These are phyloP conservation scores for Flabesymbios commensalis DNA, from an alignment of 2,888 invertebrate genomes.

Conservation along the genomic window DNA sequence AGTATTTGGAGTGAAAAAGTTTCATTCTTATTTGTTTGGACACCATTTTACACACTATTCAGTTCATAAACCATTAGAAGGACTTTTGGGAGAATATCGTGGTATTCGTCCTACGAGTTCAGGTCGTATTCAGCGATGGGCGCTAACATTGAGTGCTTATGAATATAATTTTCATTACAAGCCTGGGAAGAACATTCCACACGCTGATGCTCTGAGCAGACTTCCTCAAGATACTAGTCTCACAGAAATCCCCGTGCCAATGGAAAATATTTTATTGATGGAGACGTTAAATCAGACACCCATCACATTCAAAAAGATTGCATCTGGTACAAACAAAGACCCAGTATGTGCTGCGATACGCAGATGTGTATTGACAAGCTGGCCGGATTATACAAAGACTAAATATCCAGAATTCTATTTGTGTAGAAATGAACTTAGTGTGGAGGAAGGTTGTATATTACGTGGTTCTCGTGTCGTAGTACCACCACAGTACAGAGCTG, in stretches of 20 bases:
- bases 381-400: too few relatives aligned
- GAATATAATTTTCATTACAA: slow-evolving; percentile 19
- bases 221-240: not conserved
- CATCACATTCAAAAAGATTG: not conserved
- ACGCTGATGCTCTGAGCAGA: slow-evolving; percentile 1
- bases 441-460: slow-evolving; percentile 19
- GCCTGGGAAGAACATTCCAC: slow-evolving; percentile 2
- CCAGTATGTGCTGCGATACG: not conserved
- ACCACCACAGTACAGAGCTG: slow-evolving; percentile 14
- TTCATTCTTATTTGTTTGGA: not conserved
- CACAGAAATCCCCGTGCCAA: not conserved
- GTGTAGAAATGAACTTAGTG: slow-evolving; percentile 16
- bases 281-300: not conserved
- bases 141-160: slow-evolving; percentile 18
- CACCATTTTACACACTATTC: not conserved
- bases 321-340: not conserved
- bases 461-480: slow-evolving; percentile 34
- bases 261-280: not conserved
- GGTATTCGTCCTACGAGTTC: slow-evolving; percentile 19
- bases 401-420: not conserved
- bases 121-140: slow-evolving; percentile 23
- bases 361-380: not conserved
- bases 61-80: slow-evolving; percentile 13
- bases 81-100: slow-evolving; percentile 10
- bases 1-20: too few relatives aligned